Conservation (phyloP, 2,113 vertebrate genomes). For the Morone saxatilis region DNA sequence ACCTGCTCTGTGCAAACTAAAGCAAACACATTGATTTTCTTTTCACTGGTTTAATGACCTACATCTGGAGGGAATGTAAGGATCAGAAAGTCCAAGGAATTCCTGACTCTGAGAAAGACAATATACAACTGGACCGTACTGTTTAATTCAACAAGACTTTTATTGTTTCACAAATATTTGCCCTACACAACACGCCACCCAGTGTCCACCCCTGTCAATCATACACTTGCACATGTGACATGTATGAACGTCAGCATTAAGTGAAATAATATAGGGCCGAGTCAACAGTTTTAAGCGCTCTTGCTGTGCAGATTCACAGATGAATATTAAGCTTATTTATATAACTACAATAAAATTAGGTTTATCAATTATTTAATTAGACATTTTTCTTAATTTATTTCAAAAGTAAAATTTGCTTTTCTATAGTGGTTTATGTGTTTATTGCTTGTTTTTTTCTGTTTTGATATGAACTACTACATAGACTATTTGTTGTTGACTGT, state of each 20-base stretch:
- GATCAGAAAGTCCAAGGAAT: background rate
- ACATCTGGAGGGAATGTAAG: conserved; percentile 15
- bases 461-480: too few species aligned
- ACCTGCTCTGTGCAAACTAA: conserved; percentile 17
- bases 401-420: background rate
- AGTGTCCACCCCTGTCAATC: background rate
- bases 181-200: background rate
- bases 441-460: background rate
- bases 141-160: background rate
- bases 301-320: background rate
- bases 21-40: conserved; percentile 26
- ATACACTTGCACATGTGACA: background rate
- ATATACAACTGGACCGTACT: background rate
- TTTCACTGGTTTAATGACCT: conserved; percentile 27
- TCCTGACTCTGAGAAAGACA: background rate
- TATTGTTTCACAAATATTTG: conserved; percentile 1
- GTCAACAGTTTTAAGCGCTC: background rate
- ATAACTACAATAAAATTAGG: background rate
- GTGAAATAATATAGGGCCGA: background rate
- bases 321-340: background rate
- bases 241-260: background rate
- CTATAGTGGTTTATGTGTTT: background rate
- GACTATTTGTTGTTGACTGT: too few species aligned
- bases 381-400: background rate
- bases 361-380: background rate